These are phyloP conservation scores for Macrotrachela quadricornifera DNA, from an alignment of 1,140 invertebrate species.

Conservation along the genomic window DNA sequence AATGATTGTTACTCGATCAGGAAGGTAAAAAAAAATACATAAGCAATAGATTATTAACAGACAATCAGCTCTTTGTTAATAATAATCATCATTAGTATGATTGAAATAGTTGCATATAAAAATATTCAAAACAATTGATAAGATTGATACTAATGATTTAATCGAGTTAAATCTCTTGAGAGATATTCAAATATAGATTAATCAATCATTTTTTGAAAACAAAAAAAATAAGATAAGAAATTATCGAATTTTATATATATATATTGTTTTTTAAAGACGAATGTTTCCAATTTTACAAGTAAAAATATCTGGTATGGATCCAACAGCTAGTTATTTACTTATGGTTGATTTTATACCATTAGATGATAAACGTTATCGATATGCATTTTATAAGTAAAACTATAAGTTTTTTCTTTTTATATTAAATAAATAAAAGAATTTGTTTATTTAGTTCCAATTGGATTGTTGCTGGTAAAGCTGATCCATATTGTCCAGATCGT, in stretches of 20 bases:
- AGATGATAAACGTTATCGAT: conserved; percentile 87
- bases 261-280: conserved; percentile 38
- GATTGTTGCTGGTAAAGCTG: conserved; percentile 34
- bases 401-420: conserved; percentile 12
- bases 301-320: conserved; percentile 60
- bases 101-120: too few species aligned
- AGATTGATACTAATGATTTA: too few species aligned
- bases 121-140: too few species aligned
- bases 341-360: conserved; percentile 93
- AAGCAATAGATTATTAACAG: too few species aligned
- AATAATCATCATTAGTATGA: too few species aligned
- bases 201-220: not conserved
- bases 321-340: conserved; percentile 66
- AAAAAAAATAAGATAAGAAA: not conserved
- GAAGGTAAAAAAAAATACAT: too few species aligned
- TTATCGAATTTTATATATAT: too few species aligned
- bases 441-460: conserved; percentile 32
- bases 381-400: conserved; percentile 73
- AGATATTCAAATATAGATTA: too few species aligned
- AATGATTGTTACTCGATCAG: conserved; percentile 91
- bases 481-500: conserved; percentile 62
- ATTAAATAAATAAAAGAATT: not conserved
- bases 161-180: too few species aligned
- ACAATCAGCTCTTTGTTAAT: too few species aligned
- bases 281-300: conserved; percentile 93